Base-by-base conservation (phyloP, 2,113 vertebrate genomes). In the Myotis davidii region DNA sequence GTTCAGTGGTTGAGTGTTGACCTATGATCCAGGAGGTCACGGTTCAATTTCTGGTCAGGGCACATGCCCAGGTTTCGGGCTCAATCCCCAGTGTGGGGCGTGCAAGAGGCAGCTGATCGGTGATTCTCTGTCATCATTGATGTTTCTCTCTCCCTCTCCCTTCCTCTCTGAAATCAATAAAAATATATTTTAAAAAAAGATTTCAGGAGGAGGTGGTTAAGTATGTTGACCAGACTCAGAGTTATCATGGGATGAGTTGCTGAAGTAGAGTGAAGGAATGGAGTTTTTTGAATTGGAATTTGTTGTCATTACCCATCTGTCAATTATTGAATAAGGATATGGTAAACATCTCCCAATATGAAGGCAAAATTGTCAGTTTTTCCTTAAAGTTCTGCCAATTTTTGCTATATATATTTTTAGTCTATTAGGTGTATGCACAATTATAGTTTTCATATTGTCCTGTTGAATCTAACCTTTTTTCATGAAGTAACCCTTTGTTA, bases 291-390 rank as follows among this genome's bases (percentile, higher is more conserved):
- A 84, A 59, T 61, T 77, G 70, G 69, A 50, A 72, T 45, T 95
- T 88, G 12, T 88, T 95, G 27, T 56, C 11, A 2, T 94, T 83
- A n/a, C 9, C 37, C 1, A 37, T 88, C 14, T 42, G 11, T 52
- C 61, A 74, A 67, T 88, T 88, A 83, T 56, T 73, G 78, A 88
- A 50, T 52, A 21, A 92, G 34, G 5, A 74, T 81, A 54, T 45
- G 11, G 88, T 88, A 52, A 88, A 95, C 85, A 64, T 84, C 61
- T 64, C 45, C 45, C 29, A 59, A 27, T 50, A 12, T 45, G 61
- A 92, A 84, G 39, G 59, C 70, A 87, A 45, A 77, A 70, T 95
- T 84, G 34, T 92, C 61, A 61, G 48, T 83, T 79, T 91, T 91
- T 65, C 23, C 23, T 56, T 56, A 56, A 56, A 56, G 21, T 56